Evolutionary conservation across 2,797 vertebrate species (phyloP).

Genomic region (Rhinophrynus dorsalis): DNA sequence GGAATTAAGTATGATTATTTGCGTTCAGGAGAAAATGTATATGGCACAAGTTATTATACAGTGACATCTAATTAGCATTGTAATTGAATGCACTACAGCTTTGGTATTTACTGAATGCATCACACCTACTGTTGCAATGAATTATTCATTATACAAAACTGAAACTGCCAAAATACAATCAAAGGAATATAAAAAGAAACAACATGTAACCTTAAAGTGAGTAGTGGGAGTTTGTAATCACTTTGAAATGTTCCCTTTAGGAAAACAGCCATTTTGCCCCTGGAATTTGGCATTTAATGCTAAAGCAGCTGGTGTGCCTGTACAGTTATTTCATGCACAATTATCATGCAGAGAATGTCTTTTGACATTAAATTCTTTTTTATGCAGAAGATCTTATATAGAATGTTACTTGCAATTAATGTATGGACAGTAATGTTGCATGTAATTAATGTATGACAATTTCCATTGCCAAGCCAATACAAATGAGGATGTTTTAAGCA

Average conservation of each 20-base stretch:
- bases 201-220: constrained; percentile 44
- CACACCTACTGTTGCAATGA: constrained; percentile 46
- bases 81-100: constrained; percentile 39
- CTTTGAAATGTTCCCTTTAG: constrained; percentile 29
- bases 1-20: constrained; percentile 9
- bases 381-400: background rate
- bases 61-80: constrained; percentile 31
- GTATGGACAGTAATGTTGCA: background rate
- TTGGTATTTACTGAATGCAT: constrained; percentile 37
- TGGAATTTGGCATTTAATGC: constrained; percentile 38
- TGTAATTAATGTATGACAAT: no score
- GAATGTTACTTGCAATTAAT: background rate
- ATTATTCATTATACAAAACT: constrained; percentile 45
- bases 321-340: constrained; percentile 17
- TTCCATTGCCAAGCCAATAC: background rate
- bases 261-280: constrained; percentile 37
- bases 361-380: background rate
- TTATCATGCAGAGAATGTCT: constrained; percentile 19
- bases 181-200: constrained; percentile 40
- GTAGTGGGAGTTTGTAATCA: constrained; percentile 40
- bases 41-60: constrained; percentile 18
- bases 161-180: constrained; percentile 43
- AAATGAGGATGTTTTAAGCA: no score
- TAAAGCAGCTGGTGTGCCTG: constrained; percentile 28
- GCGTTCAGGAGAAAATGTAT: constrained; percentile 7